Evolutionary conservation across 64 coral and sea anemone genomes (phyloP).

Genomic region (Catalaphyllia jardinei): DNA sequence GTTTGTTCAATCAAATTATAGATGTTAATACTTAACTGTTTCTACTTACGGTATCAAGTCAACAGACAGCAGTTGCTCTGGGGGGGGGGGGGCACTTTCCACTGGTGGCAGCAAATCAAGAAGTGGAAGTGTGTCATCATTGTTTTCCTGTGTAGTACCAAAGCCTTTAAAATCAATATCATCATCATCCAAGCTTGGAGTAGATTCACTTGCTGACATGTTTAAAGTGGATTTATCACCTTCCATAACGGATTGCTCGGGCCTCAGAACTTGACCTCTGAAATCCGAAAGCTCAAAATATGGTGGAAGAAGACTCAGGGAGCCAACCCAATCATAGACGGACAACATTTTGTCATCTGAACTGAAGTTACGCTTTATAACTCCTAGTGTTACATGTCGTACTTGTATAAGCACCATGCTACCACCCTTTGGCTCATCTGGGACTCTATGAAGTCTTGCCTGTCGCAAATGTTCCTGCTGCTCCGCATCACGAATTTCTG

Average conservation of each 20-base stretch:
- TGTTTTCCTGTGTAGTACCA: slow-evolving; percentile 58
- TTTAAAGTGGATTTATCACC: slow-evolving; percentile 61
- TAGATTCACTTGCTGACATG: slow-evolving; percentile 60
- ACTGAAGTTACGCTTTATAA: slow-evolving; percentile 61
- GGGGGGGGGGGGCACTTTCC: slow-evolving; percentile 7
- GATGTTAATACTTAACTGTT: neutral
- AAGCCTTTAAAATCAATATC: slow-evolving; percentile 73
- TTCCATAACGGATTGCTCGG: slow-evolving; percentile 55
- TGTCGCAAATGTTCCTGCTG: slow-evolving; percentile 60
- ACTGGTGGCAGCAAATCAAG: slow-evolving; percentile 29
- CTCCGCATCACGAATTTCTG: slow-evolving; percentile 49
- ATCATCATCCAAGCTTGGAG: slow-evolving; percentile 72
- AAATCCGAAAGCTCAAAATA: slow-evolving; percentile 71
- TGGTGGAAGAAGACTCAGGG: slow-evolving; percentile 58
- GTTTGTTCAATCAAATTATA: slow-evolving; percentile 17
- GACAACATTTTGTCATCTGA: slow-evolving; percentile 66
- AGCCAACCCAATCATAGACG: slow-evolving; percentile 84
- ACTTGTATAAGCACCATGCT: slow-evolving; percentile 63
- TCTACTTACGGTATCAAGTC: slow-evolving; percentile 34
- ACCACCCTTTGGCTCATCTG: slow-evolving; percentile 57
- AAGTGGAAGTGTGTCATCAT: slow-evolving; percentile 52
- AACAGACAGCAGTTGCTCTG: slow-evolving; percentile 5
- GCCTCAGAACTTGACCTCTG: slow-evolving; percentile 56
- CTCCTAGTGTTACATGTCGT: slow-evolving; percentile 60
- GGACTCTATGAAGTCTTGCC: slow-evolving; percentile 59